Percentiles rank a stretch among this genome's conserved stretches.
phyloP scores from a whole-genome alignment of 2,888 invertebrate genomes.

The Morpho helenor region DNA sequence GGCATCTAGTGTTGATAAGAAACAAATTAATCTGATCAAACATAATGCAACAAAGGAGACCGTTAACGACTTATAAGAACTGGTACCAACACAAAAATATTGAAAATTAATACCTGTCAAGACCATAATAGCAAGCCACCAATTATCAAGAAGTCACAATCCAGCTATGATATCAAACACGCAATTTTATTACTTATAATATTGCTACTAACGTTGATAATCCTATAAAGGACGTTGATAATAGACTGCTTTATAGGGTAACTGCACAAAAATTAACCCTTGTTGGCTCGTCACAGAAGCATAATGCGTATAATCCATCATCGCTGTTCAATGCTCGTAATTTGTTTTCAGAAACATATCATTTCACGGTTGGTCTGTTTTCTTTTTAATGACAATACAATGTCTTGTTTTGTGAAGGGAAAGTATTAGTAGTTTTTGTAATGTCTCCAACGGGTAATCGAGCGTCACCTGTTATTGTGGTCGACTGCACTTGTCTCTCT shows the following conservation, averaged over 20 bases:
- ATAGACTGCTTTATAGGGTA: conserved; percentile 19
- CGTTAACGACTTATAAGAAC: conserved; percentile 14
- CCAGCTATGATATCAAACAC: conserved; percentile 4
- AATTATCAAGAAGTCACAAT: conserved; percentile 19
- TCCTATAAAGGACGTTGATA: neutral
- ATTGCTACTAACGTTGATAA: neutral
- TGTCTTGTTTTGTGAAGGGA: conserved; percentile 27
- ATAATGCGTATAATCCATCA: conserved; percentile 46
- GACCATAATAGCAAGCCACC: conserved; percentile 27
- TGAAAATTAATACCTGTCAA: conserved; percentile 44
- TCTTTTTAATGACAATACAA: conserved; percentile 28
- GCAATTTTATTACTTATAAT: neutral
- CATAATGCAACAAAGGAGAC: conserved; percentile 5
- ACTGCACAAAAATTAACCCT: conserved; percentile 36
- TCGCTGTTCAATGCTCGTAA: conserved; percentile 43
- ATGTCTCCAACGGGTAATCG: neutral
- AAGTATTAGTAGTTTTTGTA: neutral
- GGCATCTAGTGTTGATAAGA: too few species aligned
- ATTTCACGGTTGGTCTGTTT: conserved; percentile 42
- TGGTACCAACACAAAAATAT: conserved; percentile 32
- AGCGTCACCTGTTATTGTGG: too few species aligned
- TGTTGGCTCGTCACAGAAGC: conserved; percentile 31
- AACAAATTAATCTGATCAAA: neutral
- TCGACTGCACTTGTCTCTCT: too few species aligned
- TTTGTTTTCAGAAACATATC: conserved; percentile 52